Evolutionary conservation across 2,797 vertebrate species (phyloP).

Genomic region (Mallotus villosus): DNA sequence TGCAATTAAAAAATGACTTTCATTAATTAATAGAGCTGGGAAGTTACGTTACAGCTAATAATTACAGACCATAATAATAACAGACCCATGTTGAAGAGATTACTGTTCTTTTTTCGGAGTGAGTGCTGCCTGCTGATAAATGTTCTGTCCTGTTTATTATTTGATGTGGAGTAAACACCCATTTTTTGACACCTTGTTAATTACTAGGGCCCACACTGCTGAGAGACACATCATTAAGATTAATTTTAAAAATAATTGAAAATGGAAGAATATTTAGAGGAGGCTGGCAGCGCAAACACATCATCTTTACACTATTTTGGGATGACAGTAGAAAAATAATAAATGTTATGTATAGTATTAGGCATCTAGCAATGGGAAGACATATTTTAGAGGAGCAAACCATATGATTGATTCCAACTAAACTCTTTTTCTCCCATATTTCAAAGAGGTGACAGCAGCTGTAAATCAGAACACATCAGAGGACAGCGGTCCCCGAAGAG

Average conservation of each 20-base stretch:
- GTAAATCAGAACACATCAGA: constrained; percentile 58
- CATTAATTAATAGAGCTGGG: constrained; percentile 19
- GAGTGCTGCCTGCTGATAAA: constrained; percentile 11
- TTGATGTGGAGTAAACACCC: constrained; percentile 17
- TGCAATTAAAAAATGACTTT: constrained; percentile 30
- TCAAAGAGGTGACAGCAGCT: constrained; percentile 42
- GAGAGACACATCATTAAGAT: neutral
- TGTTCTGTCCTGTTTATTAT: constrained; percentile 28
- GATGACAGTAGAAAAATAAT: constrained; percentile 10
- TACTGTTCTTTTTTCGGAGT: constrained; percentile 24
- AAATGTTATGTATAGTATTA: neutral
- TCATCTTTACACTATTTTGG: neutral
- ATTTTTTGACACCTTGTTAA: constrained; percentile 19
- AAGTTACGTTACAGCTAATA: constrained; percentile 33
- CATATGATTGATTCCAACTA: constrained; percentile 15
- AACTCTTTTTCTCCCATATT: constrained; percentile 3
- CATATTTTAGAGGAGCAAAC: constrained; percentile 23
- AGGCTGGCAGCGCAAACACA: constrained; percentile 1
- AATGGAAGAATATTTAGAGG: constrained; percentile 11
- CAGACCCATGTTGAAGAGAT: constrained; percentile 19
- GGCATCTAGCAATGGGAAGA: constrained; percentile 10
- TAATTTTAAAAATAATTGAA: constrained; percentile 8
- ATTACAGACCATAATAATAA: constrained; percentile 41
- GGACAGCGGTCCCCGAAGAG: constrained; percentile 23
- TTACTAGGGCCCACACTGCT: neutral